Evolutionary conservation across 2,797 vertebrate species (phyloP).

Genomic region (Myiotriccus ornatus): DNA sequence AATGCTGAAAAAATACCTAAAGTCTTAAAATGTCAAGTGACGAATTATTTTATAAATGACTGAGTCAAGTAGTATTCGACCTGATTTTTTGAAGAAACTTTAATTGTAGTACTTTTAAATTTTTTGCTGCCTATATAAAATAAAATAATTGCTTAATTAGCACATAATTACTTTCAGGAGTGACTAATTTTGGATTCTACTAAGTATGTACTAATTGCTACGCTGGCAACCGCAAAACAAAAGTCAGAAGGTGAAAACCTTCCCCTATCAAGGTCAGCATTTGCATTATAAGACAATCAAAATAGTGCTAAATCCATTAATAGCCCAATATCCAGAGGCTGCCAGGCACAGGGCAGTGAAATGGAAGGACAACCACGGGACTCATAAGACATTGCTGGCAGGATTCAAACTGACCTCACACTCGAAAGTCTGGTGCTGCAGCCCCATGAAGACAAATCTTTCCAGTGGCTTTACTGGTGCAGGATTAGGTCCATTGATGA

Average conservation of each 20-base stretch:
- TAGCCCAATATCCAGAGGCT: neutral
- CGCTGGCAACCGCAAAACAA: neutral
- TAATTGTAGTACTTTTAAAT: constrained; percentile 58
- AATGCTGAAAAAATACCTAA: constrained; percentile 15
- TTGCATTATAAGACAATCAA: neutral
- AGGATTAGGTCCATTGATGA: neutral
- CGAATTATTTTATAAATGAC: constrained; percentile 66
- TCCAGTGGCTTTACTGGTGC: neutral
- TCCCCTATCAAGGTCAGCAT: constrained; percentile 18
- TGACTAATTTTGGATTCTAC: constrained; percentile 56
- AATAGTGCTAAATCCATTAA: neutral
- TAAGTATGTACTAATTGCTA: constrained; percentile 29
- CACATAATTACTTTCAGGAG: constrained; percentile 64
- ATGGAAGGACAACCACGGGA: neutral
- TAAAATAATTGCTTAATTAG: constrained; percentile 72
- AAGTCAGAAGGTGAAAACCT: neutral
- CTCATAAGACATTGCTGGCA: neutral
- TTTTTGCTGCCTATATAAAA: constrained; percentile 58
- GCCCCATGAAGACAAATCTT: neutral
- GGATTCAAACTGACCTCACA: neutral
- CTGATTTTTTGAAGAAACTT: constrained; percentile 48
- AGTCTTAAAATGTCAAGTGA: constrained; percentile 66
- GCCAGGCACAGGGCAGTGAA: neutral
- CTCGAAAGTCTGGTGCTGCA: neutral
- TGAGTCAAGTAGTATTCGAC: constrained; percentile 68